phyloP scores from a whole-genome alignment of 2,888 invertebrate species.

The Agrilus mali region DNA sequence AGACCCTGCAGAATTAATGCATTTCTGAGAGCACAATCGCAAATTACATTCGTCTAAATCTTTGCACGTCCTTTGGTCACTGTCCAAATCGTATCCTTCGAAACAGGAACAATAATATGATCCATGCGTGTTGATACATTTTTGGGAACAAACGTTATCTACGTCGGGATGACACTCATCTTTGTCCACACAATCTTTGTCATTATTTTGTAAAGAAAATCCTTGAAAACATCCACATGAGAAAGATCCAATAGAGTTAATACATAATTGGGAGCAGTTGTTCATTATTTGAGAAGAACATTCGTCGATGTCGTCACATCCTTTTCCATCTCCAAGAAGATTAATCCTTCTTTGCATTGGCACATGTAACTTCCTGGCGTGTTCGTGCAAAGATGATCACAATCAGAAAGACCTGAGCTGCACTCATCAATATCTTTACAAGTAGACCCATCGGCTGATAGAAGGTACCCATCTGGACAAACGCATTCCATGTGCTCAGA shows the following conservation, averaged over 20 bases:
- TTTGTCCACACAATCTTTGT: slow-evolving; percentile 31
- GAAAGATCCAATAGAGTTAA: slow-evolving; percentile 27
- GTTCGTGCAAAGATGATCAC: slow-evolving; percentile 39
- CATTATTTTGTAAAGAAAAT: slow-evolving; percentile 35
- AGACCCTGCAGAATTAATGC: slow-evolving; percentile 21
- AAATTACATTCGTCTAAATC: slow-evolving; percentile 24
- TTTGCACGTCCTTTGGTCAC: slow-evolving; percentile 18
- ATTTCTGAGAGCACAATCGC: slow-evolving; percentile 25
- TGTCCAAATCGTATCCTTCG: slow-evolving; percentile 29
- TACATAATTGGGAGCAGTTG: slow-evolving; percentile 21
- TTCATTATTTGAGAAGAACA: slow-evolving; percentile 27
- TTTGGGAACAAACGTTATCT: slow-evolving; percentile 39
- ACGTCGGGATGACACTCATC: slow-evolving; percentile 28
- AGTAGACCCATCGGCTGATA: slow-evolving; percentile 32
- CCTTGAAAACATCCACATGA: slow-evolving; percentile 31
- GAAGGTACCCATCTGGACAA: slow-evolving; percentile 29
- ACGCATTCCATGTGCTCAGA: slow-evolving; percentile 25
- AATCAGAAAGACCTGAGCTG: slow-evolving; percentile 22
- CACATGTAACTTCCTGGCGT: slow-evolving; percentile 41
- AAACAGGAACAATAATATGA: slow-evolving; percentile 39
- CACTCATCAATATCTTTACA: slow-evolving; percentile 32
- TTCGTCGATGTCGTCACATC: slow-evolving; percentile 36
- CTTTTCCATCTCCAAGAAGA: slow-evolving; percentile 32
- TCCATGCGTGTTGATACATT: slow-evolving; percentile 39
- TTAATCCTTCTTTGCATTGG: slow-evolving; percentile 44